Evolutionary conservation across 2,888 invertebrate species (phyloP).

Genomic region (Cremastobaeus sp.): DNA sequence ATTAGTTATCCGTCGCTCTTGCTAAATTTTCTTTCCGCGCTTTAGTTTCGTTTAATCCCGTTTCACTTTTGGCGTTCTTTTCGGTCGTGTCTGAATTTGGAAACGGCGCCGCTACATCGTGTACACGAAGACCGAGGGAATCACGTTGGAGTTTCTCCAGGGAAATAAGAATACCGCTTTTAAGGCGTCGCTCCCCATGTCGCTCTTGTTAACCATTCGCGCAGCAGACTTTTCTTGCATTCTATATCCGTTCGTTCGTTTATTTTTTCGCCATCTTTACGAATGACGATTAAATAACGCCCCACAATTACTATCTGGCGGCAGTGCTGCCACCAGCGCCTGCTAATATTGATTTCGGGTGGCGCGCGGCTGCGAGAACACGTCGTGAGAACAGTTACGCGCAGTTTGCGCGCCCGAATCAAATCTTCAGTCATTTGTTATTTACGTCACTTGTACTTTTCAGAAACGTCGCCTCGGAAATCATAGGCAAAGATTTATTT

Average conservation of each 20-base stretch:
- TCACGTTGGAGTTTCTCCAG: conserved; percentile 54
- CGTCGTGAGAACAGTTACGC: conserved; percentile 26
- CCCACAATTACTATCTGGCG: conserved; percentile 34
- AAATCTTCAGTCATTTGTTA: conserved; percentile 23
- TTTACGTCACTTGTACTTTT: no score
- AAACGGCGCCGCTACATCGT: no score
- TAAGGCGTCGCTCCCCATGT: conserved; percentile 33
- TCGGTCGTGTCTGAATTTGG: no score
- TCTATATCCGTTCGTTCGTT: conserved; percentile 52
- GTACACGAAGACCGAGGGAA: conserved; percentile 50
- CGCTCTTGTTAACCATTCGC: no score
- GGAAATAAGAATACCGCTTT: conserved; percentile 58
- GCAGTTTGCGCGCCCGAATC: conserved; percentile 18
- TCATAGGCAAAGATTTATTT: no score
- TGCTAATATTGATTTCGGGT: conserved; percentile 57
- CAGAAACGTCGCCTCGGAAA: no score
- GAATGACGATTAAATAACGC: conserved; percentile 44
- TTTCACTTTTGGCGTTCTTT: conserved; percentile 46
- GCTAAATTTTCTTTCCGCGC: conserved; percentile 40
- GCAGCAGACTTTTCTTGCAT: no score
- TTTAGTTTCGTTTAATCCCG: conserved; percentile 26
- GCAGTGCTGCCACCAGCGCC: conserved; percentile 35
- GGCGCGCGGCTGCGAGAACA: conserved; percentile 27
- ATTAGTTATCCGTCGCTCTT: conserved; percentile 55
- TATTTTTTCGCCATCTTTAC: conserved; percentile 55